A percentile compares a stretch with the other conserved stretches of the same genome.
Evolutionary conservation across 2,888 invertebrate species (phyloP).

Genomic region (Erynnis tages): DNA sequence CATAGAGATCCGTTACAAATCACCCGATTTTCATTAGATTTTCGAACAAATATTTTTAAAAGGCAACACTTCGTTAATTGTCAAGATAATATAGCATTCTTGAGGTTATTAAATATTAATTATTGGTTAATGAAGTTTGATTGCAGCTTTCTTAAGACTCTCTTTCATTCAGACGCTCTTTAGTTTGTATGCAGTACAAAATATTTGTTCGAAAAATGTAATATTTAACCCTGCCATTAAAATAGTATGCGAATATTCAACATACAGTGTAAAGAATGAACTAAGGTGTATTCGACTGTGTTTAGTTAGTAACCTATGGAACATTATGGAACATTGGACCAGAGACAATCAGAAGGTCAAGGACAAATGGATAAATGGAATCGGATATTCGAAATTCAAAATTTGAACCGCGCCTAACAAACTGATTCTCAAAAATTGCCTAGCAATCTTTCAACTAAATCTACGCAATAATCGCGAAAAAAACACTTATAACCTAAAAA

Average conservation of each 20-base stretch:
- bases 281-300: constrained; percentile 36
- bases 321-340: constrained; percentile 32
- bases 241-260: constrained; percentile 14
- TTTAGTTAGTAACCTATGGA: constrained; percentile 49
- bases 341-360: constrained; percentile 29
- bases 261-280: constrained; percentile 67
- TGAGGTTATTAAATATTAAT: too few relatives aligned
- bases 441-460: constrained; percentile 34
- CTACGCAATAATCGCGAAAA: constrained; percentile 51
- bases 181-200: too few relatives aligned
- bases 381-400: constrained; percentile 34
- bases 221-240: constrained; percentile 9
- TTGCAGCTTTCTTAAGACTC: too few relatives aligned
- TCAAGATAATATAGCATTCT: too few relatives aligned
- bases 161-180: too few relatives aligned
- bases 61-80: not conserved
- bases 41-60: constrained; percentile 12
- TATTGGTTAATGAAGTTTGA: too few relatives aligned
- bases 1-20: constrained; percentile 14
- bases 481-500: constrained; percentile 43
- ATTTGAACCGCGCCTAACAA: constrained; percentile 1
- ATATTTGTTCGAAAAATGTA: constrained; percentile 22
- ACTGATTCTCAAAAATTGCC: not conserved
- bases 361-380: constrained; percentile 23
- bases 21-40: constrained; percentile 12